Base-by-base conservation (phyloP, 2,113 vertebrate species). In the Callopanchax toddi region DNA sequence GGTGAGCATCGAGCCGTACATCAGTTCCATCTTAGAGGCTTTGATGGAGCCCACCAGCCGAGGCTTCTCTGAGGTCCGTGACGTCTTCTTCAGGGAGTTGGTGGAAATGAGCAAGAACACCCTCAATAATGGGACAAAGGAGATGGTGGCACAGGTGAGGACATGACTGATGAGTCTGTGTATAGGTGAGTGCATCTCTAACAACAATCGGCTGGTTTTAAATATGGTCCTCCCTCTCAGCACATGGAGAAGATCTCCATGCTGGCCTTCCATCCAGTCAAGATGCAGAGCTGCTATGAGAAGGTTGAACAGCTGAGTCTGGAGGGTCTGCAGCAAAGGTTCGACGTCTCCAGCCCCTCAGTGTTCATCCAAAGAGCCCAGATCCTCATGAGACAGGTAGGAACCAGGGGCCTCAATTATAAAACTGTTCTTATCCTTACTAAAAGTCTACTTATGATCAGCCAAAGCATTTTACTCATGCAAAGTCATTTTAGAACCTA, bases 341-440 rank as follows among this genome's bases (percentile, higher is more conserved):
- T 99, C 0, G 95, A 96, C 0, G 94, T 99, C 67, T 93, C 94
- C 87, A 96, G 92, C 78, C 93, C 95, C 0, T 94, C 94, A 0
- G 95, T 98, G 71, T 98, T 99, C 78, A 91, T 96, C 87, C 94
- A 95, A 91, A 93, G 97, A 55, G 95, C 95, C 9, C 96, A 99
- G 92, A 96, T 97, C 87, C 94, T 96, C 84, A 97, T 99, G 96
- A 92, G 96, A 65, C 95, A 96, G 96, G 97, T 98, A 74, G n/a
- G n/a, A n/a, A n/a, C n/a, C n/a, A n/a, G n/a, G n/a, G n/a, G n/a
- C n/a, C n/a, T n/a, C n/a, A n/a, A n/a, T n/a, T n/a, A n/a, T n/a
- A n/a, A n/a, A n/a, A n/a, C n/a, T n/a, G n/a, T n/a, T n/a, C n/a
- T n/a, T n/a, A n/a, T n/a, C n/a, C n/a, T n/a, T n/a, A n/a, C n/a